Evolutionary conservation across 2,888 invertebrate genomes (phyloP).

Genomic region (Corbicula japonica): DNA sequence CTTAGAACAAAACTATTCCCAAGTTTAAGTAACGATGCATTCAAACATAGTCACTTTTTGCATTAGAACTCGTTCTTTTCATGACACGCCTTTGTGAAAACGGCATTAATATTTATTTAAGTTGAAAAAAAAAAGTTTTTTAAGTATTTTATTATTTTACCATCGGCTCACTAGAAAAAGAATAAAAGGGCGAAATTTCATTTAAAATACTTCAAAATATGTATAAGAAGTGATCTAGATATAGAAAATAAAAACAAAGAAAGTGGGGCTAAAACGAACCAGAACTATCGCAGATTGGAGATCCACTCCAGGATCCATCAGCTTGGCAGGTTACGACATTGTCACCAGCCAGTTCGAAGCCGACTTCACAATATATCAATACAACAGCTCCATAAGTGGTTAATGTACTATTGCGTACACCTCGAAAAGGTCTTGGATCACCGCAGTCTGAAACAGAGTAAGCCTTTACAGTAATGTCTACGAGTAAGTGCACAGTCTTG

Average conservation of each 20-base stretch:
- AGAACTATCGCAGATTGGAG: conserved; percentile 2
- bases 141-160: conserved; percentile 23
- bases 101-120: background rate
- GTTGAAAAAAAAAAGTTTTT: conserved; percentile 17
- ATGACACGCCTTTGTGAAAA: background rate
- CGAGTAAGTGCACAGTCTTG: too few relatives aligned
- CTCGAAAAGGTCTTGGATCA: too few relatives aligned
- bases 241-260: background rate
- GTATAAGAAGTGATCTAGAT: background rate
- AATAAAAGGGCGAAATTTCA: background rate
- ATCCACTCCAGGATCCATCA: conserved; percentile 31
- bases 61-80: too few relatives aligned
- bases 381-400: conserved; percentile 19
- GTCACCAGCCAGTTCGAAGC: conserved; percentile 24
- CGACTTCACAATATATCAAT: conserved; percentile 13
- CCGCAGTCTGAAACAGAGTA: too few relatives aligned
- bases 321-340: conserved; percentile 22
- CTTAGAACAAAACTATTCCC: background rate
- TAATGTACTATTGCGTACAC: too few relatives aligned
- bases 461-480: too few relatives aligned
- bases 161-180: background rate
- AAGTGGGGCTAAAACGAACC: background rate
- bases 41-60: too few relatives aligned
- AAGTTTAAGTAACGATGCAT: too few relatives aligned
- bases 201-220: background rate